Base-by-base conservation (phyloP, 1,140 invertebrate species). In the Cheumatopsyche charites region DNA sequence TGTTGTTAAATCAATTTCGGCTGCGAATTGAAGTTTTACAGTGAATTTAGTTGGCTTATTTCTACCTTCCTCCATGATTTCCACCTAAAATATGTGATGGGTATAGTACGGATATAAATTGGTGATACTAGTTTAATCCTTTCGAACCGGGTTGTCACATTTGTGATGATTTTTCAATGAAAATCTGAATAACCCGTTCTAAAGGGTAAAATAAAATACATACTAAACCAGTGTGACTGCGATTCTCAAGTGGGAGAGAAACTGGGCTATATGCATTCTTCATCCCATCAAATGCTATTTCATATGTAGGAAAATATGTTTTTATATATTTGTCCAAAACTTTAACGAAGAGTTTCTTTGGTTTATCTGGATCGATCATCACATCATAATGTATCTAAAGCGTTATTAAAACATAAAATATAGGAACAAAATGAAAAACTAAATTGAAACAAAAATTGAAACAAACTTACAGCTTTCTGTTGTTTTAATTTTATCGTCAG, bases 211-310 rank as follows among this genome's bases (percentile, higher is more conserved):
- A 15, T 62, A 62, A 36, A 6, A 62, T 21, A 47, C 63, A 47
- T 26, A 66, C 63, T 7, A 6, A 0, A 36, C 63, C 63, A 17
- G 63, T 21, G 15, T 58, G 55, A 25, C 9, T 12, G 0, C 11
- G 0, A 25, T 12, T 12, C 17, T 17, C 9, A 12, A 76, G 47
- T 3, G 70, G 72, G 41, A 82, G 71, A 41, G 45, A 29, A 25
- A 23, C 21, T 1, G 55, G 55, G 58, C 77, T 77, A 78, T 90
- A 91, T 15, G 91, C 78, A 78, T 90, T 90, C 77, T 89, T 90
- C 49, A 84, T 82, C 19, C 90, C 90, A 81, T 92, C 90, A 83
- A 90, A 92, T 11, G 90, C 90, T 6, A 89, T 88, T 75, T 77
- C 70, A 19, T 76, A 68, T 5, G 79, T 76, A 7, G 80, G 79